Evolutionary conservation across 2,888 invertebrate species (phyloP), one percentile per base, ranked within the genome.

Genomic region (Ectemnius lituratus): DNA sequence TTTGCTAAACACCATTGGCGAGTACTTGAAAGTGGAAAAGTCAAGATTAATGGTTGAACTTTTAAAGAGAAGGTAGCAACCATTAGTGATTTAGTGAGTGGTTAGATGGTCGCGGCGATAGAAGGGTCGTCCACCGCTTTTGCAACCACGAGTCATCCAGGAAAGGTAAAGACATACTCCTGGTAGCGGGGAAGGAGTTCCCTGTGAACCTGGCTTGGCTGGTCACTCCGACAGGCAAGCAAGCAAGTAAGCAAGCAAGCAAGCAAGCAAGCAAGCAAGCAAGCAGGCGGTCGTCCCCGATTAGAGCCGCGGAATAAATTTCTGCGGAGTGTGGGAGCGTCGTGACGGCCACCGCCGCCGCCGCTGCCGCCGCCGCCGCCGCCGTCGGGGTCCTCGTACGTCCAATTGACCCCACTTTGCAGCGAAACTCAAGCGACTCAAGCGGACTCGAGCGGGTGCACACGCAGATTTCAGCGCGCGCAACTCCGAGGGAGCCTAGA

Each of bases 401-500:
- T 79, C 80, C 84, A 88, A 88, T 88, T 88, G 88, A 88, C 88
- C 88, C 83, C 88, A 88, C 88, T 88, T 88, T 84, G 84, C 80
- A 62, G 78, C 72, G 75, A 84, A 84, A 84, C 80, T 80, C 84
- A 71, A 67, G 72, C 37, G 37, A 37, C 37, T 37, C 11, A 11
- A 37, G 37, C 37, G 37, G 23, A 37, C 37, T 37, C 37, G 11
- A 6, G 37, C 75, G 75, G 75, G 80, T 80, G 70, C 71, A 73
- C 81, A 79, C 73, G 84, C 83, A 83, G 83, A 83, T 83, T 83
- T 83, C 83, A 83, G 75, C 62, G 62, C 63, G 71, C 67, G 67
- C 47, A 60, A 0, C 49, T 11, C 11, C 14, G 52, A 5, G 52
- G 16, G 52, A 52, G 52, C 73, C 69, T 79, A 82, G 82, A 85